phyloP scores from a whole-genome alignment of 1,140 invertebrate species.

The Matsumurasca onukii region DNA sequence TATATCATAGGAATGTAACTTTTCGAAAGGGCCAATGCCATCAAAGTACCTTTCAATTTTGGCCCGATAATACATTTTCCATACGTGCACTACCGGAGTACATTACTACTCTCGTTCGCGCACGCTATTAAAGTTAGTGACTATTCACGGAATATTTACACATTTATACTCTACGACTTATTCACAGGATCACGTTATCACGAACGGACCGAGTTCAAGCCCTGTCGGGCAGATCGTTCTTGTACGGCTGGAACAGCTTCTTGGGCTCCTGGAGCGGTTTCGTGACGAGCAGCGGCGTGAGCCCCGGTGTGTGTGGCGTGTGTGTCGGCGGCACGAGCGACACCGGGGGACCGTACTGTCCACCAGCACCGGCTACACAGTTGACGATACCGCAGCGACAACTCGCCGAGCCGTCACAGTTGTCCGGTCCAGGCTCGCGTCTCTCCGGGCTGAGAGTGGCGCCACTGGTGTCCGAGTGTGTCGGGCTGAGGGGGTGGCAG shows the following conservation, averaged over 20 bases:
- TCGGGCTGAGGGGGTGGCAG: constrained; percentile 40
- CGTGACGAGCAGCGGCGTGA: constrained; percentile 1
- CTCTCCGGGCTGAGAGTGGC: constrained; percentile 45
- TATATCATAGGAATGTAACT: too few relatives aligned
- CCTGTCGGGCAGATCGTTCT: constrained; percentile 36
- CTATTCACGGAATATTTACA: too few relatives aligned
- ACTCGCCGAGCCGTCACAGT: constrained; percentile 48
- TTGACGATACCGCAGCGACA: constrained; percentile 45
- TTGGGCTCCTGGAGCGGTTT: constrained; percentile 33
- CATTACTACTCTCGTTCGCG: too few relatives aligned
- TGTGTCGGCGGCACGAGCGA: not conserved
- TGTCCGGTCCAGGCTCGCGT: constrained; percentile 46
- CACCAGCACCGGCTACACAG: constrained; percentile 38
- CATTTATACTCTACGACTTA: too few relatives aligned
- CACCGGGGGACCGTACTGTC: not conserved
- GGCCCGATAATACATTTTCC: too few relatives aligned
- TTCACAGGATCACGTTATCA: too few relatives aligned
- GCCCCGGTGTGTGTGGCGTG: not conserved
- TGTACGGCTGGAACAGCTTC: constrained; percentile 44
- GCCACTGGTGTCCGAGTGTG: constrained; percentile 36
- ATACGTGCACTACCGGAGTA: too few relatives aligned
- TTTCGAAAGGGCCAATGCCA: too few relatives aligned
- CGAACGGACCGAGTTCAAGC: constrained; percentile 27
- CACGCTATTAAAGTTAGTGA: too few relatives aligned
- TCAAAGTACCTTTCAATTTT: too few relatives aligned